Conservation (phyloP, 2,888 invertebrate genomes). For the Unio delphinus region DNA sequence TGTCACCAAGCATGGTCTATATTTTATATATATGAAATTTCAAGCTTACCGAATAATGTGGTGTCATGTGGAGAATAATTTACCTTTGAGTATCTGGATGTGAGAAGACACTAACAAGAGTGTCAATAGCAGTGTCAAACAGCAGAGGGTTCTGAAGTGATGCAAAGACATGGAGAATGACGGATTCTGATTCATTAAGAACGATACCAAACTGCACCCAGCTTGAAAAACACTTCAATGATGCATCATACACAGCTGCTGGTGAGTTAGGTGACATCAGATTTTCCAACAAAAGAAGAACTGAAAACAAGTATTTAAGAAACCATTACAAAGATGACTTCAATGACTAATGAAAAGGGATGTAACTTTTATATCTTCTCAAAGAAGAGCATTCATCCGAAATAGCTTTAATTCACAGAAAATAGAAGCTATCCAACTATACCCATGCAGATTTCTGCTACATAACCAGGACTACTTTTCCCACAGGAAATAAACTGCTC, state of each 20-base stretch:
- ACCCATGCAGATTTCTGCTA: no score
- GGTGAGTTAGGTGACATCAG: slow-evolving; percentile 53
- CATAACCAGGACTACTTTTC: no score
- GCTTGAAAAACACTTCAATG: slow-evolving; percentile 70
- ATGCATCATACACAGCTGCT: slow-evolving; percentile 54
- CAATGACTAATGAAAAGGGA: no score
- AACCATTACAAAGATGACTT: no score
- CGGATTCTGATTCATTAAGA: slow-evolving; percentile 70
- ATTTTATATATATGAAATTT: no score
- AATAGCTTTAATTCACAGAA: no score
- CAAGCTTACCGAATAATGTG: no score
- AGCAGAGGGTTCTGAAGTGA: slow-evolving; percentile 69
- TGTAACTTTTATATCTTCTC: no score
- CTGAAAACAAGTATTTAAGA: slow-evolving; percentile 40
- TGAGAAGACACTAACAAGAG: slow-evolving; percentile 76
- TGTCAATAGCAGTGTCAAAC: slow-evolving; percentile 78
- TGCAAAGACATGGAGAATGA: slow-evolving; percentile 65
- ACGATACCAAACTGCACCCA: slow-evolving; percentile 79
- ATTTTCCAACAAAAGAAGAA: slow-evolving; percentile 64
- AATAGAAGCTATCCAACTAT: no score
- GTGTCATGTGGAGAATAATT: slow-evolving; percentile 6
- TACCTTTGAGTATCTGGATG: slow-evolving; percentile 78
- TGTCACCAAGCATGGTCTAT: no score
- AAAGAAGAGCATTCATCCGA: no score
- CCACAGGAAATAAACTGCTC: no score